Percentiles rank a stretch among this genome's conserved stretches.
Evolutionary conservation across 2,888 invertebrate genomes (phyloP).

Genomic region (Cryptophagus acutangulus): DNA sequence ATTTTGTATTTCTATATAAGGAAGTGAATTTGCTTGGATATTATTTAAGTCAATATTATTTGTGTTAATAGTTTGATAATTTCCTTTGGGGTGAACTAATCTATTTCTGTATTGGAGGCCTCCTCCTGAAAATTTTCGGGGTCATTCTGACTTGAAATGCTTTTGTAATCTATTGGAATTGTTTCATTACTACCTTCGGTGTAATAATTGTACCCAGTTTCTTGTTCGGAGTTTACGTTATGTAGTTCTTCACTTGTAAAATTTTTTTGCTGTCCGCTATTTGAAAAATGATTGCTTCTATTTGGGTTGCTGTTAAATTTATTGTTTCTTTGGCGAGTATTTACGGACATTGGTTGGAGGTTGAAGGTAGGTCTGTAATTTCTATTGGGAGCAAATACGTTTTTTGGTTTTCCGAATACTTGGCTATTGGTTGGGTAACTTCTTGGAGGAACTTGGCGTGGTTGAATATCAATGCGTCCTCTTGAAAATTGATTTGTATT

Average conservation of each 20-base stretch:
- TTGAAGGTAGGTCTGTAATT: neutral
- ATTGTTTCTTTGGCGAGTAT: conserved; percentile 2
- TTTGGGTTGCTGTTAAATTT: neutral
- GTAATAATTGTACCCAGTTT: neutral
- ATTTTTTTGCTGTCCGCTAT: conserved; percentile 8
- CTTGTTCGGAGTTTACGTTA: conserved; percentile 11
- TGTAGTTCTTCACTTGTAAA: conserved; percentile 2
- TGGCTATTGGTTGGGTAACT: conserved; percentile 7
- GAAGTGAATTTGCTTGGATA: conserved; percentile 10
- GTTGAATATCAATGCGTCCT: conserved; percentile 9
- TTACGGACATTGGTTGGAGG: conserved; percentile 10
- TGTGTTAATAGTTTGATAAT: neutral
- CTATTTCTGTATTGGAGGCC: conserved; percentile 4
- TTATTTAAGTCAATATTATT: conserved; percentile 6
- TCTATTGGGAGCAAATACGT: conserved; percentile 13
- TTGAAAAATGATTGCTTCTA: conserved; percentile 7
- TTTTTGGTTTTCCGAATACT: conserved; percentile 10
- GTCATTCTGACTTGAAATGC: neutral
- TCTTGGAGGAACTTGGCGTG: conserved; percentile 3
- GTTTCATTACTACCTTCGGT: neutral
- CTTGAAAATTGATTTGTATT: conserved; percentile 9
- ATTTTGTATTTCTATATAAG: conserved; percentile 14
- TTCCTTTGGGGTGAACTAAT: neutral
- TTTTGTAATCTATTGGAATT: neutral
- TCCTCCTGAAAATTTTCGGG: conserved; percentile 10